These are phyloP conservation scores for Caenorhabditis sinica DNA, from an alignment of 2,888 invertebrate species.

Conservation along the genomic window DNA sequence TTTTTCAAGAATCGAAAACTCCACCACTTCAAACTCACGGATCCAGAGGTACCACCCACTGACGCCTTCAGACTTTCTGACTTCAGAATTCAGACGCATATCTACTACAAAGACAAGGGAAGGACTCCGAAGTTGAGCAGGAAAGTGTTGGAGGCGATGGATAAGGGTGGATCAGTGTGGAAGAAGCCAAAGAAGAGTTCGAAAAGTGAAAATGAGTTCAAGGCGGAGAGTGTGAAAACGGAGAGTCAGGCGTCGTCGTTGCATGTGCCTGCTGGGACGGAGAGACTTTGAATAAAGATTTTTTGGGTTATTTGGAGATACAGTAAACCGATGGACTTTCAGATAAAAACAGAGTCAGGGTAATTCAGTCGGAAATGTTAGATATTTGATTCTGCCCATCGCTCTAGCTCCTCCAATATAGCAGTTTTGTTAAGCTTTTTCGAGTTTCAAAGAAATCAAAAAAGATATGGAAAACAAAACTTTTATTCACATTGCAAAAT, in stretches of 20 bases:
- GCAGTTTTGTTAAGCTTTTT: no score
- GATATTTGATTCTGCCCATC: no score
- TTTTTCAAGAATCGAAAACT: constrained; percentile 23
- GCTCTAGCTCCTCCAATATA: no score
- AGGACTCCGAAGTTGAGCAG: constrained; percentile 29
- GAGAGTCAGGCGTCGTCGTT: neutral
- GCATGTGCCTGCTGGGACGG: neutral
- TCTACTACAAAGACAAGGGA: constrained; percentile 37
- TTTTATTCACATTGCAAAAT: constrained; percentile 33
- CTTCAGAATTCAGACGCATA: constrained; percentile 6
- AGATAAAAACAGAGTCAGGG: no score
- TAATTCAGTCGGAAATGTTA: neutral
- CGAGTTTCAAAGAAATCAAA: no score
- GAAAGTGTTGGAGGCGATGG: constrained; percentile 40
- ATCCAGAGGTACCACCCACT: constrained; percentile 26
- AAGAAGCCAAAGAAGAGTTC: constrained; percentile 6
- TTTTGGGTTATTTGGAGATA: neutral
- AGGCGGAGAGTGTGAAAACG: neutral
- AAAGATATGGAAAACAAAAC: no score
- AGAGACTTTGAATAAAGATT: constrained; percentile 11
- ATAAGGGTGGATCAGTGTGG: constrained; percentile 39
- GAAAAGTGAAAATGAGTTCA: neutral
- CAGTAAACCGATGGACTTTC: no score
- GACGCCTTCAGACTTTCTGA: neutral
- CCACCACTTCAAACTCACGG: constrained; percentile 30